Evolutionary conservation across 2,113 vertebrate genomes (phyloP).

Genomic region (Xyrauchen texanus): DNA sequence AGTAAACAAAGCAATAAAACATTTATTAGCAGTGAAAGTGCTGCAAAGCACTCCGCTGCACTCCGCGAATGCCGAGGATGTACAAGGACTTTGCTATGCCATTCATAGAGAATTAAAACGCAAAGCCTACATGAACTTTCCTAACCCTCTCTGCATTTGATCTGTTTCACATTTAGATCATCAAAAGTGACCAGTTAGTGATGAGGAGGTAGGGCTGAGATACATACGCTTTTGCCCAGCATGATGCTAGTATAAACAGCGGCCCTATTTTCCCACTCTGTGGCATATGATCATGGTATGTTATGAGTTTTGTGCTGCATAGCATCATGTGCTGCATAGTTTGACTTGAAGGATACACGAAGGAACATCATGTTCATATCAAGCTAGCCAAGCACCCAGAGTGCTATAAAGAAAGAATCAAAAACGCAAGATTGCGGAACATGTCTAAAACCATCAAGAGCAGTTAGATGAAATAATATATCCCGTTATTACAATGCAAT

Average conservation of each 20-base stretch:
- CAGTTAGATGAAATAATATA: conserved; percentile 57
- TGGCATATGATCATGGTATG: conserved; percentile 56
- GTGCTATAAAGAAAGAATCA: conserved; percentile 62
- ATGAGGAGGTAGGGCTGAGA: not conserved
- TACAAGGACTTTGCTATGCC: not conserved
- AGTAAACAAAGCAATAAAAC: conserved; percentile 76
- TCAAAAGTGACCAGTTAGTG: conserved; percentile 26
- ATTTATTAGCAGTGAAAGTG: conserved; percentile 64
- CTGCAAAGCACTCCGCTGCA: conserved; percentile 43
- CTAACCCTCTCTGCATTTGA: conserved; percentile 5
- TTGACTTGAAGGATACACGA: conserved; percentile 46
- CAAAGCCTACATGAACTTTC: not conserved
- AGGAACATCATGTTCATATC: conserved; percentile 62
- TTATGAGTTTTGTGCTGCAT: conserved; percentile 51
- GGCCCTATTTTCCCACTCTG: conserved; percentile 50
- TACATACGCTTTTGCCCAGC: conserved; percentile 8
- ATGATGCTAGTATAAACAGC: conserved; percentile 56
- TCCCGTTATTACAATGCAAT: conserved; percentile 57
- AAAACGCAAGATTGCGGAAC: conserved; percentile 57
- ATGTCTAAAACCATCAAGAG: conserved; percentile 62
- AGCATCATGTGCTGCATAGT: conserved; percentile 28
- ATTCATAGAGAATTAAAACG: conserved; percentile 51
- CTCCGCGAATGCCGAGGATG: conserved; percentile 2
- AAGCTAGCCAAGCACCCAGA: conserved; percentile 43
- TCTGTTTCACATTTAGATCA: conserved; percentile 57